A percentile compares a stretch with the other conserved stretches of the same genome.
These are phyloP conservation scores for Barbus barbus DNA, from an alignment of 2,113 vertebrate species.

Conservation along the genomic window DNA sequence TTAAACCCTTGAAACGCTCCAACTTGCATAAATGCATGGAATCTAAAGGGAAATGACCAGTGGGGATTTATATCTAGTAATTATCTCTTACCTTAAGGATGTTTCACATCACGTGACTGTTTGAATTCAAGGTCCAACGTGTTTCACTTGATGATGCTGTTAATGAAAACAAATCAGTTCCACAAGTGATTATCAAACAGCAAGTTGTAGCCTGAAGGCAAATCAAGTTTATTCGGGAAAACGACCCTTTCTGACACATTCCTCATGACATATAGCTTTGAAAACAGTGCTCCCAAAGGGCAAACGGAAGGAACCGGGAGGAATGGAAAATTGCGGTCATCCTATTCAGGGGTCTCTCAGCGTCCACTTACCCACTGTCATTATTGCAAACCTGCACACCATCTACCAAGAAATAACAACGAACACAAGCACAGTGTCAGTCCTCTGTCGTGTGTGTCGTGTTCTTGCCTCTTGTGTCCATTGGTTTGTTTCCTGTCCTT, in stretches of 20 bases:
- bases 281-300: background rate
- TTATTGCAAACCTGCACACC: conserved; percentile 24
- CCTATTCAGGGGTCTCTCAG: conserved; percentile 28
- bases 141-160: background rate
- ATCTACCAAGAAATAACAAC: background rate
- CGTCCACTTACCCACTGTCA: conserved; percentile 22
- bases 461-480: no score
- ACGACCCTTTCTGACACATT: conserved; percentile 2
- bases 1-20: conserved; percentile 43
- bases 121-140: background rate
- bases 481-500: no score
- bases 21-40: conserved; percentile 40
- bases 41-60: conserved; percentile 29
- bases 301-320: background rate
- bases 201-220: background rate
- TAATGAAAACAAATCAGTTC: conserved; percentile 12
- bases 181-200: conserved; percentile 13
- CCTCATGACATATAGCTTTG: background rate
- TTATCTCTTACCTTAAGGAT: conserved; percentile 40
- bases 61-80: conserved; percentile 36
- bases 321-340: background rate
- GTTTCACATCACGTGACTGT: background rate
- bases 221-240: background rate
- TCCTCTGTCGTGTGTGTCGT: no score
- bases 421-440: conserved; percentile 40